Percentiles rank a stretch among this genome's conserved stretches.
Evolutionary conservation across 2,113 vertebrate genomes (phyloP).

Genomic region (rat (Rattus norvegicus)): GRCr8 NC_086033.1:68671001-68671500

Average conservation of each 20-base stretch:
- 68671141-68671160: neutral
- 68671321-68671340: neutral
- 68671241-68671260: neutral
- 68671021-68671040: neutral
- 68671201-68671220: neutral
- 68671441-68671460: neutral
- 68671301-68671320: neutral
- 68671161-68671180: neutral
- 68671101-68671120: neutral
- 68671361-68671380: neutral
- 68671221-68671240: neutral
- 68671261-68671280: neutral
- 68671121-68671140: neutral
- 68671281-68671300: no score
- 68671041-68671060: neutral
- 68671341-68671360: neutral
- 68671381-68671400: neutral
- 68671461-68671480: neutral
- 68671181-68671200: neutral
- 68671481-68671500: neutral
- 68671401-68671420: neutral
- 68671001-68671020: neutral
- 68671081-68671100: neutral
- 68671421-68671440: neutral
- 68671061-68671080: slow-evolving; percentile 41